These are phyloP conservation scores for Drosophila mettleri DNA, from an alignment of 2,888 invertebrate species.

Conservation along the genomic window DNA sequence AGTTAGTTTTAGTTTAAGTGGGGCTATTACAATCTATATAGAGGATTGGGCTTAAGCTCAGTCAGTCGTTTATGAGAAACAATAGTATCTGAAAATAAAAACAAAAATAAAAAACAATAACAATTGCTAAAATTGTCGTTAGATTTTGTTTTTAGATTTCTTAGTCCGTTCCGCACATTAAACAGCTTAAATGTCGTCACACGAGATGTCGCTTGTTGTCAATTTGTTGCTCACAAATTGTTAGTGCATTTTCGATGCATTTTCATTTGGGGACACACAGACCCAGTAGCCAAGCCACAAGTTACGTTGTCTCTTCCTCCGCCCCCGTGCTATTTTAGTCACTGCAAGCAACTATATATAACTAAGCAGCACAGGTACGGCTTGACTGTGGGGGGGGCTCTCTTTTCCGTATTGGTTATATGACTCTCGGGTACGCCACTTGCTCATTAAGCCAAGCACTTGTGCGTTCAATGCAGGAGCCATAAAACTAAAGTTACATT, in stretches of 20 bases:
- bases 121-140: slow-evolving; percentile 27
- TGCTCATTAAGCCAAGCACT: slow-evolving; percentile 34
- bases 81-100: slow-evolving; percentile 1
- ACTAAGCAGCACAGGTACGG: neutral
- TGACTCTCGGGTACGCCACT: slow-evolving; percentile 19
- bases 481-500: neutral
- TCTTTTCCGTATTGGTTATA: slow-evolving; percentile 33
- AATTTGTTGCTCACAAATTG: slow-evolving; percentile 50
- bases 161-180: slow-evolving; percentile 64
- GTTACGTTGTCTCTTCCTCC: neutral
- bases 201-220: slow-evolving; percentile 40
- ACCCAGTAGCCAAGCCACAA: slow-evolving; percentile 36
- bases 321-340: slow-evolving; percentile 24
- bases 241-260: slow-evolving; percentile 40
- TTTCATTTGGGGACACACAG: slow-evolving; percentile 51
- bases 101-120: slow-evolving; percentile 3
- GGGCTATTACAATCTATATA: slow-evolving; percentile 9
- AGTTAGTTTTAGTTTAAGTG: slow-evolving; percentile 20
- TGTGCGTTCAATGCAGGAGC: slow-evolving; percentile 38
- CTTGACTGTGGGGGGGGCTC: neutral
- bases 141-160: slow-evolving; percentile 39
- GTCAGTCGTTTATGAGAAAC: neutral
- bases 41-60: slow-evolving; percentile 8
- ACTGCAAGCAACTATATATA: slow-evolving; percentile 35
- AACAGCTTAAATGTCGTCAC: slow-evolving; percentile 50